Percentiles rank a stretch among this genome's conserved stretches.
These are phyloP conservation scores for Cyprinus carpio DNA, from an alignment of 2,113 vertebrate species.

Conservation along the genomic window DNA sequence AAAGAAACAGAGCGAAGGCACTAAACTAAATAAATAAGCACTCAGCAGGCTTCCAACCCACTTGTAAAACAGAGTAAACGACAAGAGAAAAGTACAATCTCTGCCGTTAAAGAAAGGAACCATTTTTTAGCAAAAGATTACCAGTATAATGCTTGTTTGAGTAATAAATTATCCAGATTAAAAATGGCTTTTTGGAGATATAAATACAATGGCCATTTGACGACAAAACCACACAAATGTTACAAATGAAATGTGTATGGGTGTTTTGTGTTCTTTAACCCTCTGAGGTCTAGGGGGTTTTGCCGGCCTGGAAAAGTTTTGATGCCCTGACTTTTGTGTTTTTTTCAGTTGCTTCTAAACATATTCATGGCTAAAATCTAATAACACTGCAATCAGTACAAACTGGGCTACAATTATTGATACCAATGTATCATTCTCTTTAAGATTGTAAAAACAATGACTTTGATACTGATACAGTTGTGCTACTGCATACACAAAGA, in stretches of 20 bases:
- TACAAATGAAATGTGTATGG: background rate
- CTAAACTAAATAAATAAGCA: conserved; percentile 87
- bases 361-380: too few species aligned
- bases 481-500: background rate
- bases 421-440: background rate
- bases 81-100: conserved; percentile 67
- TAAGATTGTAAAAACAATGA: background rate
- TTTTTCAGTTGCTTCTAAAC: too few species aligned
- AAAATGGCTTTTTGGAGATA: background rate
- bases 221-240: background rate
- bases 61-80: conserved; percentile 73
- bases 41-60: conserved; percentile 82
- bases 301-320: too few species aligned
- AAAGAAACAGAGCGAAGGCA: conserved; percentile 72
- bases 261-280: background rate
- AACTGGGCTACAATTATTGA: too few species aligned
- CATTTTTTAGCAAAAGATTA: conserved; percentile 23
- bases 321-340: too few species aligned
- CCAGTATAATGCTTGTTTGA: background rate
- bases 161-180: background rate
- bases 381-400: too few species aligned
- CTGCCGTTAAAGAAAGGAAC: conserved; percentile 67
- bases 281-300: too few species aligned
- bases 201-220: background rate
- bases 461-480: background rate